Base-by-base conservation (phyloP, 2,113 vertebrate species). In the Ascaphus truei region DNA sequence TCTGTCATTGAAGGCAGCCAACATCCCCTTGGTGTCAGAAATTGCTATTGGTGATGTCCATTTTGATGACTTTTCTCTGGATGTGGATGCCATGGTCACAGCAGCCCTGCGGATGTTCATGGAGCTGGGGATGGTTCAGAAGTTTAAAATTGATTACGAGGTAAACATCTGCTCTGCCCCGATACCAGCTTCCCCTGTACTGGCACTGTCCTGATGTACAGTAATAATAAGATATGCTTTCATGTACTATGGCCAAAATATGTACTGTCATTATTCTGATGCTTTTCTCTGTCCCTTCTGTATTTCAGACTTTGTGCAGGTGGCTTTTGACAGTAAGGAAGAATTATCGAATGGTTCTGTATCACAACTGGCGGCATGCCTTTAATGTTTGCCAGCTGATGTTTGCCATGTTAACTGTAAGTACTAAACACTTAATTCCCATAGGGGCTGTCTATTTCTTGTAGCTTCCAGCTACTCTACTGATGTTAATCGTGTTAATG, bases 131-230 rank as follows among this genome's bases (percentile, higher is more conserved):
- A 98, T 98, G 92, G 90, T 99, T 76, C 97, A 98, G 90, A 99
- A 96, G 82, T 99, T 99, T 85, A 98, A 94, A 91, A 99, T 99
- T 13, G 96, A 99, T 87, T 99, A 98, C 0, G 97, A 99, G 94
- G 97, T 98, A 86, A 91, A 83, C 75, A 77, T 66, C 73, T 78
- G 78, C 3, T 3, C 48, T 43, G 56, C 45, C 27, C 57, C 55
- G 39, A 12, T 36, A 36, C 10, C 18, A 20, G 31, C 30, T 23
- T n/a, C 7, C n/a, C n/a, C 6, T 25, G 10, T 23, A 22, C 31
- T 25, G 50, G n/a, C 33, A 39, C 31, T 8, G 10, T 25, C 5
- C 4, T 26, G 7, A 11, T 23, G 43, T 50, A 34, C 45, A 36
- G 27, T 36, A 4, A 20, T 63, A 63, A 63, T 48, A 41, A 50